These are phyloP conservation scores for Pocillopora grandis DNA, from an alignment of 92 coral and sea anemone species.

Conservation along the genomic window DNA sequence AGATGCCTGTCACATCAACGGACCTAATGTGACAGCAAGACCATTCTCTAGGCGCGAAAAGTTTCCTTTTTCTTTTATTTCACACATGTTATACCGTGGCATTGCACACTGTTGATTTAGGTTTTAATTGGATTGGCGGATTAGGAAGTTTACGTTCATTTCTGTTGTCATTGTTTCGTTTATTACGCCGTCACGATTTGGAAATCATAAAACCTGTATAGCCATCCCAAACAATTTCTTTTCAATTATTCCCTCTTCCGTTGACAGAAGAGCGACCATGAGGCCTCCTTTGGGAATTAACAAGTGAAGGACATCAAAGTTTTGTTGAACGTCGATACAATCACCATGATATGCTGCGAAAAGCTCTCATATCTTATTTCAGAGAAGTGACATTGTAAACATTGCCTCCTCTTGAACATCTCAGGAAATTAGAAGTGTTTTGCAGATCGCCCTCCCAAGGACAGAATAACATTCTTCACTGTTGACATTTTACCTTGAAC, in stretches of 20 bases:
- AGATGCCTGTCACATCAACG: slow-evolving; percentile 67
- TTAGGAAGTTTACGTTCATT: slow-evolving; percentile 77
- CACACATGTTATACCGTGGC: slow-evolving; percentile 69
- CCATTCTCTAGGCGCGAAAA: slow-evolving; percentile 62
- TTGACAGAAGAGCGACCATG: neutral
- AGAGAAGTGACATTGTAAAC: slow-evolving; percentile 62
- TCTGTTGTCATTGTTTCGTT: slow-evolving; percentile 68
- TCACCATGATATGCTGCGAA: slow-evolving; percentile 39
- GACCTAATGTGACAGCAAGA: slow-evolving; percentile 65
- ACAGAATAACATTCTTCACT: neutral
- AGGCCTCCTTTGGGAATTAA: neutral
- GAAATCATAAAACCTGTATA: slow-evolving; percentile 28
- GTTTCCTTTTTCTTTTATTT: slow-evolving; percentile 49
- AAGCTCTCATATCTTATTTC: slow-evolving; percentile 52
- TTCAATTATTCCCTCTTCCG: slow-evolving; percentile 6
- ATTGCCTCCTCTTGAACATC: slow-evolving; percentile 40
- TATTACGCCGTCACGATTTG: slow-evolving; percentile 63
- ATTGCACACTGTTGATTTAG: slow-evolving; percentile 64
- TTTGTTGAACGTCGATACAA: neutral
- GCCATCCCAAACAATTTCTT: slow-evolving; percentile 14
- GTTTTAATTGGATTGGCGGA: slow-evolving; percentile 81
- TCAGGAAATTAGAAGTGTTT: slow-evolving; percentile 39
- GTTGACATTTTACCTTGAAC: slow-evolving; percentile 26
- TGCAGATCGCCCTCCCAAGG: slow-evolving; percentile 35
- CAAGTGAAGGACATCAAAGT: neutral